A percentile compares a stretch with the other conserved stretches of the same genome.
Evolutionary conservation across 2,888 invertebrate species (phyloP).

Genomic region (Entomobrya multifasciata): DNA sequence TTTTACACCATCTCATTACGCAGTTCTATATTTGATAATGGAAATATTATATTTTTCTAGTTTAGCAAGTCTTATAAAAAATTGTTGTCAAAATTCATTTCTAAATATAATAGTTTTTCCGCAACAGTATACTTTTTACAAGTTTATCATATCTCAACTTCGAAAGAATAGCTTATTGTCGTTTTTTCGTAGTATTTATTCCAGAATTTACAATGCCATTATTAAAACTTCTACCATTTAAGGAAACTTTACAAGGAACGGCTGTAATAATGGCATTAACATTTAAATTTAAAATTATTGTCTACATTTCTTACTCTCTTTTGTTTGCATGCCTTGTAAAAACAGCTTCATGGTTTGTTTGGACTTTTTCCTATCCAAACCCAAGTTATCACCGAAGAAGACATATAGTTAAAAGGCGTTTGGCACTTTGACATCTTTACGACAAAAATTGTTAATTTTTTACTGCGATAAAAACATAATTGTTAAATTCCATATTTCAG

Average conservation of each 20-base stretch:
- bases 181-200: conserved; percentile 8
- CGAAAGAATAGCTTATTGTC: background rate
- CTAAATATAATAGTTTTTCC: background rate
- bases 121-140: background rate
- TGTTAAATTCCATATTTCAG: conserved; percentile 5
- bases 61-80: conserved; percentile 14
- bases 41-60: background rate
- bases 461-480: conserved; percentile 31
- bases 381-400: background rate
- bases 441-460: conserved; percentile 24
- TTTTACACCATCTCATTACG: background rate
- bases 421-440: conserved; percentile 27
- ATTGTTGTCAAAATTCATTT: conserved; percentile 12
- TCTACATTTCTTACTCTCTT: background rate
- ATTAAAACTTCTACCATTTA: conserved; percentile 26
- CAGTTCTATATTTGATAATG: conserved; percentile 27
- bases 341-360: conserved; percentile 34
- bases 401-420: background rate
- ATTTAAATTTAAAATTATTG: conserved; percentile 5
- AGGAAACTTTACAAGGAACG: background rate
- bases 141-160: too few relatives aligned
- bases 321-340: background rate
- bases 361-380: conserved; percentile 32
- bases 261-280: background rate
- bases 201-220: conserved; percentile 39